Conservation (phyloP, 2,797 vertebrate genomes). For the Crax fasciolata region DNA sequence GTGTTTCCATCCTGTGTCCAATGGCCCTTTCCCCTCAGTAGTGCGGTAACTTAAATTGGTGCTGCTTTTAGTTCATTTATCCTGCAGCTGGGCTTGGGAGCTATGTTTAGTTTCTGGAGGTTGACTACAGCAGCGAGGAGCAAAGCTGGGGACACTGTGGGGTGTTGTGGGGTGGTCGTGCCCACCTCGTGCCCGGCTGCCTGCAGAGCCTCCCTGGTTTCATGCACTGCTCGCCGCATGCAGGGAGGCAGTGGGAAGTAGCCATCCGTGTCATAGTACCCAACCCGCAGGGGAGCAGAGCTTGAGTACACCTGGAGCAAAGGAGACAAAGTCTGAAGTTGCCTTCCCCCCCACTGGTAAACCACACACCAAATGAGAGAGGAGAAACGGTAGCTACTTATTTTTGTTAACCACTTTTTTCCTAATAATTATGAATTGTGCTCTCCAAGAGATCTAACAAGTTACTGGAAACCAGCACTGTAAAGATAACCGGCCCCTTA, state of each 20-base stretch:
- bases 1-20: not conserved
- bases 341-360: not conserved
- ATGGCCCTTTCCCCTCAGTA: not conserved
- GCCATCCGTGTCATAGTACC: constrained; percentile 53
- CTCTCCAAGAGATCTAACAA: not conserved
- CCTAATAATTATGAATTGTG: not conserved
- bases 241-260: constrained; percentile 67
- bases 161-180: not conserved
- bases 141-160: accelerated
- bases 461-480: not conserved
- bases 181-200: constrained; percentile 68
- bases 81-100: not conserved
- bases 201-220: constrained; percentile 48
- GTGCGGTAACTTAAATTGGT: not conserved
- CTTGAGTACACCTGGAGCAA: constrained; percentile 54
- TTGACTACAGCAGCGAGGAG: not conserved
- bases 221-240: constrained; percentile 30
- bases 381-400: not conserved
- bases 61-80: not conserved
- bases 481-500: not conserved
- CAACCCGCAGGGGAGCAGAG: constrained; percentile 37
- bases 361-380: not conserved
- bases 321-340: not conserved
- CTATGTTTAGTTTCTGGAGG: not conserved
- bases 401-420: not conserved